Conservation (phyloP, 1,140 invertebrate species). For the Scaptomyza hsui region DNA sequence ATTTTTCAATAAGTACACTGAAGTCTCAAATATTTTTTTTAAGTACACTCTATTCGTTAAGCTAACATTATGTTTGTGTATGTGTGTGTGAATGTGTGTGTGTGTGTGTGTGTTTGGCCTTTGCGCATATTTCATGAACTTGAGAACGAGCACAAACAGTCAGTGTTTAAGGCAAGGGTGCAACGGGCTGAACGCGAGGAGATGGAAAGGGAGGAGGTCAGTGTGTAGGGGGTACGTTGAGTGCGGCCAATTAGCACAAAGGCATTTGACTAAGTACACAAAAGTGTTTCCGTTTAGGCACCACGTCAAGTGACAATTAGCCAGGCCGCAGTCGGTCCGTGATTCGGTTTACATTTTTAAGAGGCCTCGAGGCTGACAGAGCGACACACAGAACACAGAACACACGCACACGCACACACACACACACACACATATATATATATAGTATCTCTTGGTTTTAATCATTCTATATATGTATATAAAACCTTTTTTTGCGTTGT, state of each 20-base stretch:
- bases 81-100: neutral
- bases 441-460: slow-evolving; percentile 1
- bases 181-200: neutral
- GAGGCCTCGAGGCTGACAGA: slow-evolving; percentile 24
- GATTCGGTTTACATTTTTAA: slow-evolving; percentile 49
- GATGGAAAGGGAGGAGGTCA: neutral
- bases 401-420: neutral
- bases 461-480: neutral
- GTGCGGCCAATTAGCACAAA: slow-evolving; percentile 81
- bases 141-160: slow-evolving; percentile 40
- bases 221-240: slow-evolving; percentile 47
- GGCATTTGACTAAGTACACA: slow-evolving; percentile 64
- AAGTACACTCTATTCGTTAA: neutral
- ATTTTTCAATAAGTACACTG: too few species aligned
- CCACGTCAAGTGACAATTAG: slow-evolving; percentile 75
- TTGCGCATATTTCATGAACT: slow-evolving; percentile 69
- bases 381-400: too few species aligned
- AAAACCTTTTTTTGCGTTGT: neutral
- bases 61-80: neutral
- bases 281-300: slow-evolving; percentile 80
- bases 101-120: slow-evolving; percentile 47
- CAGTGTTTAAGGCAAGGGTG: slow-evolving; percentile 24
- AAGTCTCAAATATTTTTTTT: neutral
- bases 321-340: slow-evolving; percentile 36
- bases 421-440: neutral